A percentile compares a stretch with the other conserved stretches of the same genome.
phyloP scores from a whole-genome alignment of 2,113 vertebrate species.

The Halichoeres trimaculatus region DNA sequence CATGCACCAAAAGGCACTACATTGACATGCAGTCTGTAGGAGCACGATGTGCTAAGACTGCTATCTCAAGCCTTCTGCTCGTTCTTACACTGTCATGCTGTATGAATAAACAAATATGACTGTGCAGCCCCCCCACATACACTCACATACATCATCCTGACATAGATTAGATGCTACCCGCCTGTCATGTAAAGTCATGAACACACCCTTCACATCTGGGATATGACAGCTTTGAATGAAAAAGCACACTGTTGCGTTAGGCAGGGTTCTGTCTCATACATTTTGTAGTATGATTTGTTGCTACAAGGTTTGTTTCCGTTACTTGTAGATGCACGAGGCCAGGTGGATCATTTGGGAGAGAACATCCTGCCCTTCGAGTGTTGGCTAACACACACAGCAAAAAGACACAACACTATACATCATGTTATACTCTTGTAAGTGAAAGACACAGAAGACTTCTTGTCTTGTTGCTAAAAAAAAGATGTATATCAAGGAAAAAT shows the following conservation, averaged over 20 bases:
- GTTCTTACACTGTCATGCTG: background rate
- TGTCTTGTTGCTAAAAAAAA: background rate
- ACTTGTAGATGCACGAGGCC: background rate
- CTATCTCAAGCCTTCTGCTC: slow-evolving; percentile 36
- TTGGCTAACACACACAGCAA: background rate
- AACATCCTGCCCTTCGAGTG: background rate
- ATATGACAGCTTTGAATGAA: slow-evolving; percentile 5
- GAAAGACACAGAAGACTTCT: background rate
- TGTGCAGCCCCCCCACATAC: background rate
- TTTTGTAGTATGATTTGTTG: slow-evolving; percentile 1
- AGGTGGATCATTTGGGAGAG: background rate
- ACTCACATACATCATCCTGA: background rate
- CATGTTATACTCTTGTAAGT: background rate
- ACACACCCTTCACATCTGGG: slow-evolving; percentile 1
- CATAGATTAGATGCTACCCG: slow-evolving; percentile 16
- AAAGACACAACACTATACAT: background rate
- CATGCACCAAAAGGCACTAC: background rate
- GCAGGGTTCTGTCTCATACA: background rate
- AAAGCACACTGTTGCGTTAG: background rate
- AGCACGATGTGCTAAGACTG: slow-evolving; percentile 21
- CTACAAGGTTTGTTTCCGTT: background rate
- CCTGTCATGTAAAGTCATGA: slow-evolving; percentile 2
- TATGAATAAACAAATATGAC: slow-evolving; percentile 6
- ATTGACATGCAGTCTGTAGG: slow-evolving; percentile 8
- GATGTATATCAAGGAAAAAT: background rate